A percentile compares a stretch with the other conserved stretches of the same genome.
phyloP scores from a whole-genome alignment of 1,140 invertebrate species.

The Antheraea pernyi region DNA sequence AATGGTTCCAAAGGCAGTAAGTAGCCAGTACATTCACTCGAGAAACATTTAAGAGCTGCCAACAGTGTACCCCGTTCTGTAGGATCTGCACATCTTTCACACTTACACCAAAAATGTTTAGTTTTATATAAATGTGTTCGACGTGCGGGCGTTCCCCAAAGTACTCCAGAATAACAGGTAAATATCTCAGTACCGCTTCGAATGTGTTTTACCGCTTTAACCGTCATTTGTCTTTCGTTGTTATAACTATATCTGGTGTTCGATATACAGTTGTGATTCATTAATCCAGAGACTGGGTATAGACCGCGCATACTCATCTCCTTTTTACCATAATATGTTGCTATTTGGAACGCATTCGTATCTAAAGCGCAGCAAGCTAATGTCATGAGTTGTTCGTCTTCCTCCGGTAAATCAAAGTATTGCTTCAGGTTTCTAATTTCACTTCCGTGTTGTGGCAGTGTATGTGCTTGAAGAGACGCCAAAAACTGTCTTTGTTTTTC shows the following conservation, averaged over 20 bases:
- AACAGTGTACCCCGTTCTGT: constrained; percentile 80
- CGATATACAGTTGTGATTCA: constrained; percentile 88
- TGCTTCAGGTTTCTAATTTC: constrained; percentile 82
- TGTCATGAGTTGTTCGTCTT: constrained; percentile 82
- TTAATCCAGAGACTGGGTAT: constrained; percentile 85
- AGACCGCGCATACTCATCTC: constrained; percentile 83
- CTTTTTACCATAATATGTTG: constrained; percentile 64
- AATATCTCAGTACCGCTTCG: constrained; percentile 84
- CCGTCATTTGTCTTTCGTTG: constrained; percentile 80
- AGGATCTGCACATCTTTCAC: constrained; percentile 85
- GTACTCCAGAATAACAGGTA: constrained; percentile 85
- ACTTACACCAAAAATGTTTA: constrained; percentile 88
- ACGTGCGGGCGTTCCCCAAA: constrained; percentile 86
- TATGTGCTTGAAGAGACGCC: constrained; percentile 79
- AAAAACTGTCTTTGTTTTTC: constrained; percentile 79
- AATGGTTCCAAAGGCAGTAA: constrained; percentile 73
- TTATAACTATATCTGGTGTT: constrained; percentile 86
- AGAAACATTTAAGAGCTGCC: constrained; percentile 76
- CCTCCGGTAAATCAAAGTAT: constrained; percentile 78
- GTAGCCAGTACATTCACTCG: constrained; percentile 61
- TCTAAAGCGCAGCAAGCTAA: constrained; percentile 83
- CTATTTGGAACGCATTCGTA: constrained; percentile 87
- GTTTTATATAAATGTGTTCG: constrained; percentile 83
- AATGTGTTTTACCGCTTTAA: constrained; percentile 83
- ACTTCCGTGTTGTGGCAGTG: constrained; percentile 73